phyloP scores from a whole-genome alignment of 37 sponge, comb jelly and placozoan species.

The Halisarca cf. caerulea region DNA sequence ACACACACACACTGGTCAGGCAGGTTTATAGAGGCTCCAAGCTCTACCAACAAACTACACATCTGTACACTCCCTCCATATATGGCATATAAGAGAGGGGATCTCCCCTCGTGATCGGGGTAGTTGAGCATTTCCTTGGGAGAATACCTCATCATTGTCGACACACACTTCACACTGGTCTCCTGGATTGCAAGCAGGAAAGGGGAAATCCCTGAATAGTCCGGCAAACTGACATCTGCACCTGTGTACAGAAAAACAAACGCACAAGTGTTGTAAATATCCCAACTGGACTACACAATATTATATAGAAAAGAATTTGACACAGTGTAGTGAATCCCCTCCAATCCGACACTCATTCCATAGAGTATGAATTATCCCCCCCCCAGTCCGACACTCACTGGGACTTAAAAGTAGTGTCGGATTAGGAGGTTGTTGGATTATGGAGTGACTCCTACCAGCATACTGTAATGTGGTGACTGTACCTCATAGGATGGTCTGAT shows the following conservation, averaged over 20 bases:
- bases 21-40: not conserved
- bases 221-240: slow-evolving; percentile 36
- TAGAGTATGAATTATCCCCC: too few species aligned
- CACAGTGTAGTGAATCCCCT: too few species aligned
- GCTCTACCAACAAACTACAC: slow-evolving; percentile 13
- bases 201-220: slow-evolving; percentile 74
- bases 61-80: slow-evolving; percentile 31
- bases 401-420: too few species aligned
- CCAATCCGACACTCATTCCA: too few species aligned
- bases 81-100: slow-evolving; percentile 45
- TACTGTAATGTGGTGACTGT: too few species aligned
- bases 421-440: too few species aligned
- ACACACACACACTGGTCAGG: slow-evolving; percentile 23
- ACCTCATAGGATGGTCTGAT: too few species aligned
- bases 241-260: slow-evolving; percentile 6
- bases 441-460: too few species aligned
- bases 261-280: too few species aligned
- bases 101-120: slow-evolving; percentile 45
- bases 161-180: slow-evolving; percentile 46
- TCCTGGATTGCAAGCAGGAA: slow-evolving; percentile 69
- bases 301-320: too few species aligned
- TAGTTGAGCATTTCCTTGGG: slow-evolving; percentile 53
- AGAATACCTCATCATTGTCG: slow-evolving; percentile 9
- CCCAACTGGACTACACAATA: too few species aligned
- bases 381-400: too few species aligned